A percentile compares a stretch with the other conserved stretches of the same genome.
phyloP scores from a whole-genome alignment of 2,888 invertebrate genomes.

The Xanthostigma xanthostigma region DNA sequence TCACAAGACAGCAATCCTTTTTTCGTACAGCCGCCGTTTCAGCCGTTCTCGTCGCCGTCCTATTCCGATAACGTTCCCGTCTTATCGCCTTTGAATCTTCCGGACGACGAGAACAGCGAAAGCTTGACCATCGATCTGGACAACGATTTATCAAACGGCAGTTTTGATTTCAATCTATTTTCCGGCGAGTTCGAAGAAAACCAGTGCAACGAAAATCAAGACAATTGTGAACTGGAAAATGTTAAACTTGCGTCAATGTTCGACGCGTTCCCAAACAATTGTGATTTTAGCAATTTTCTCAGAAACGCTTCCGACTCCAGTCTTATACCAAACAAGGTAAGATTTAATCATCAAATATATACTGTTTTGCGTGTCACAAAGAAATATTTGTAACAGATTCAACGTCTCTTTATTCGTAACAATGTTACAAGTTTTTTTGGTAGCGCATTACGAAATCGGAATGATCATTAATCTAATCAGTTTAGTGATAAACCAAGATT shows the following conservation, averaged over 20 bases:
- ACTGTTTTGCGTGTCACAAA: too few species aligned
- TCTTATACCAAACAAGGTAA: too few species aligned
- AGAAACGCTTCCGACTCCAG: conserved; percentile 14
- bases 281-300: conserved; percentile 23
- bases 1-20: conserved; percentile 11
- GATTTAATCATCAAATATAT: too few species aligned
- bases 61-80: conserved; percentile 2
- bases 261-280: background rate
- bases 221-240: conserved; percentile 1
- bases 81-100: conserved; percentile 3
- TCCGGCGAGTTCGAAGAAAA: conserved; percentile 16
- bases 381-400: too few species aligned
- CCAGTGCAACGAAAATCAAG: conserved; percentile 9
- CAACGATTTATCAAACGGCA: conserved; percentile 16
- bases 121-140: background rate
- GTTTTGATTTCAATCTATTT: conserved; percentile 18
- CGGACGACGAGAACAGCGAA: background rate
- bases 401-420: too few species aligned
- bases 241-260: conserved; percentile 14
- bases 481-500: too few species aligned
- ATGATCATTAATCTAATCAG: too few species aligned
- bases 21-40: conserved; percentile 17
- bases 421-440: too few species aligned
- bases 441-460: too few species aligned
- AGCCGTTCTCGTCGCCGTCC: conserved; percentile 3